These are phyloP conservation scores for Lepidothrix coronata DNA, from an alignment of 2,113 vertebrate genomes.

Conservation along the genomic window DNA sequence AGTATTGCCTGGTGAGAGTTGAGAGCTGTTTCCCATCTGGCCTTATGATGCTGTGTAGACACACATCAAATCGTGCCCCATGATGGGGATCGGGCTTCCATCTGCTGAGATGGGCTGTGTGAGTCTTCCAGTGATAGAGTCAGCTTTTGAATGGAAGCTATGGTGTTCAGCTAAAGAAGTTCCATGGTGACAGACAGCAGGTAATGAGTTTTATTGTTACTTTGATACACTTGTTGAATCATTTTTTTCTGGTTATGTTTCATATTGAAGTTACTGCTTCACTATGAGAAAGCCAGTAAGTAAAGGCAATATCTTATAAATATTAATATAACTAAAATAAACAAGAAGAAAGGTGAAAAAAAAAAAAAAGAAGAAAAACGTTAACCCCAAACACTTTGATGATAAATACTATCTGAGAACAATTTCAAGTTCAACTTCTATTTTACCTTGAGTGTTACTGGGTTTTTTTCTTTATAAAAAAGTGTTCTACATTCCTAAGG, in stretches of 20 bases:
- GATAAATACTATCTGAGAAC: not conserved
- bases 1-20: not conserved
- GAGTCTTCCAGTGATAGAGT: not conserved
- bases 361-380: not conserved
- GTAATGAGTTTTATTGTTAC: not conserved
- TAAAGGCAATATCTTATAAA: not conserved
- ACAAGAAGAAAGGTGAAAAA: not conserved
- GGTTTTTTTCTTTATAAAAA: not conserved
- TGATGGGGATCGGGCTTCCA: not conserved
- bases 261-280: not conserved
- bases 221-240: too few species aligned
- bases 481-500: not conserved
- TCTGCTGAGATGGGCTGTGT: not conserved
- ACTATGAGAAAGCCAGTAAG: not conserved
- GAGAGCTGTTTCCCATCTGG: not conserved
- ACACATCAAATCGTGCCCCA: fast-evolving
- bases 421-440: not conserved
- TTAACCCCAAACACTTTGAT: fast-evolving
- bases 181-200: not conserved
- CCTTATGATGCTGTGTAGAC: fast-evolving
- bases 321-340: not conserved
- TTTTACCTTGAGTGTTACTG: not conserved
- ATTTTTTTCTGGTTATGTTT: not conserved
- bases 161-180: not conserved
- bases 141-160: not conserved